These are phyloP conservation scores for Rhamnusium bicolor DNA, from an alignment of 2,888 invertebrate species.

Conservation along the genomic window DNA sequence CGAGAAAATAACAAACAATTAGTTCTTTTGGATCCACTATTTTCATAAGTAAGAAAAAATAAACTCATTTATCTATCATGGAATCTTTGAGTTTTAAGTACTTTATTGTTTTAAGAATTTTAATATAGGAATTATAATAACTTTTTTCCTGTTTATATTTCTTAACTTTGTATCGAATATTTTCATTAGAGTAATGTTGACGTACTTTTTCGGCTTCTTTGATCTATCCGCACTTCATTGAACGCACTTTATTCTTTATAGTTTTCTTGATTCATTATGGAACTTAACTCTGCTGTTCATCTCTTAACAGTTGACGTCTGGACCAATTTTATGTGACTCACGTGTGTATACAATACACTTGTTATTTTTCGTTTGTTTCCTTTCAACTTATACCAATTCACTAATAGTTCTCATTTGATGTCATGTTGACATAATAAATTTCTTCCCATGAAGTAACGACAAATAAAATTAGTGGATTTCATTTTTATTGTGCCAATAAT, in stretches of 20 bases:
- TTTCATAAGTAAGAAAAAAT: conserved; percentile 15
- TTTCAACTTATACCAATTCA: conserved; percentile 40
- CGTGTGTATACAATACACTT: conserved; percentile 63
- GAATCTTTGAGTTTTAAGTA: conserved; percentile 22
- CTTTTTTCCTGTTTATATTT: conserved; percentile 53
- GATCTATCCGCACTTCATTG: conserved; percentile 68
- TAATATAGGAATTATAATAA: conserved; percentile 30
- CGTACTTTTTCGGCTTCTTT: conserved; percentile 60
- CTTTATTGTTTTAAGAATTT: conserved; percentile 33
- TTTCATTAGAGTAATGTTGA: conserved; percentile 63
- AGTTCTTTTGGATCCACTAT: background rate
- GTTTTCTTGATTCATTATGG: conserved; percentile 66
- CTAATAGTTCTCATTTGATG: conserved; percentile 39
- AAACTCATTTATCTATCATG: conserved; percentile 28
- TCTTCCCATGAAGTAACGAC: conserved; percentile 25
- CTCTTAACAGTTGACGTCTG: conserved; percentile 68
- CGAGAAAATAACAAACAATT: conserved; percentile 18
- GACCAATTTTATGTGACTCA: conserved; percentile 68
- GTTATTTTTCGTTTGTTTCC: conserved; percentile 54
- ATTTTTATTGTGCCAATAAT: conserved; percentile 15
- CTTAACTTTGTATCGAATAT: conserved; percentile 50
- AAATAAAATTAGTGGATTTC: conserved; percentile 13
- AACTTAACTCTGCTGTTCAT: conserved; percentile 64
- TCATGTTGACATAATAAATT: conserved; percentile 36
- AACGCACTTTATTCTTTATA: conserved; percentile 68